Conservation (phyloP, 1,140 invertebrate genomes). For the Bombus polaris region DNA sequence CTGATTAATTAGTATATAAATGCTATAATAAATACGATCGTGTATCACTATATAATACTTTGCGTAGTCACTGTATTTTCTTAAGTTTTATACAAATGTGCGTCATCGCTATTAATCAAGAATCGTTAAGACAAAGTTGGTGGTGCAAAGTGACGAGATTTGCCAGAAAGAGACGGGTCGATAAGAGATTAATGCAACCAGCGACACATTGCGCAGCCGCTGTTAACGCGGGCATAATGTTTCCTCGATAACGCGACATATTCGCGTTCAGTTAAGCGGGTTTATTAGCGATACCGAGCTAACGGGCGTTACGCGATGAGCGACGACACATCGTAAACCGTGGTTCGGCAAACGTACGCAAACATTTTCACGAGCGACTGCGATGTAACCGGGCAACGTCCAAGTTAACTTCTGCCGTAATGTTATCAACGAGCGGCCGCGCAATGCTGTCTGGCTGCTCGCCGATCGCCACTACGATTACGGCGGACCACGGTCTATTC, state of each 20-base stretch:
- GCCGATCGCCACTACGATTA: background rate
- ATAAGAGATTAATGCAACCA: conserved; percentile 48
- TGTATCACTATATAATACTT: no score
- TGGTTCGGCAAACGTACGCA: conserved; percentile 60
- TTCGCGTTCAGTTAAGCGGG: conserved; percentile 77
- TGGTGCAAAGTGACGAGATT: no score
- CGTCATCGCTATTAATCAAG: no score
- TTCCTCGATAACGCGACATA: conserved; percentile 69
- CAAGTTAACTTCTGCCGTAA: background rate
- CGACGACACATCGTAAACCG: conserved; percentile 78
- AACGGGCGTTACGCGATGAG: conserved; percentile 65
- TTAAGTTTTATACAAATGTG: no score
- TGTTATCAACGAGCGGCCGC: background rate
- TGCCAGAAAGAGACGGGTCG: background rate
- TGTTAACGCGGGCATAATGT: conserved; percentile 58
- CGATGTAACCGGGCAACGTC: no score
- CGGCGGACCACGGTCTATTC: background rate
- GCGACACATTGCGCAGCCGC: conserved; percentile 12
- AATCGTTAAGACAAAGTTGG: no score
- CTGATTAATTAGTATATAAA: no score
- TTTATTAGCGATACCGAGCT: conserved; percentile 77
- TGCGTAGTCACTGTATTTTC: accelerated
- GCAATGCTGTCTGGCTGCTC: background rate
- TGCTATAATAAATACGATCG: no score
- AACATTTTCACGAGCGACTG: background rate